Evolutionary conservation across 2,888 invertebrate genomes (phyloP), one percentile per base, ranked within the genome.

Genomic region (Agrochola circellaris): DNA sequence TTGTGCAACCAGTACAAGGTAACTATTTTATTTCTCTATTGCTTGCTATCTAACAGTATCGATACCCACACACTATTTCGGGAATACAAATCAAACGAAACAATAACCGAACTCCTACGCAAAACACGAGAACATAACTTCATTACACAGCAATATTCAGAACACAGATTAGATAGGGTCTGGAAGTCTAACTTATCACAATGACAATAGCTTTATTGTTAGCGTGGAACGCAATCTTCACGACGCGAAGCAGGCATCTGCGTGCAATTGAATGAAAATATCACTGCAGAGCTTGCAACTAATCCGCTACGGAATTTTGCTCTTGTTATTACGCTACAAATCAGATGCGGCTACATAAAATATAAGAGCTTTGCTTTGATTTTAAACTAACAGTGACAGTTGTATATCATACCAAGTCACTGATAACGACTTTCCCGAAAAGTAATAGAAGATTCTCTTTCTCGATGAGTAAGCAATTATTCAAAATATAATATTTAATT

Each of bases 51-150:
- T 70, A 77, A 77, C 61, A 23, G 60, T 77, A 77, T 48, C n/a
- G 17, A 68, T 64, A 68, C 82, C 62, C 51, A 77, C 66, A 64
- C 34, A 64, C 34, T 68, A 13, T 51, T 30, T 71, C 4, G 17
- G n/a, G 23, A 67, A 60, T 65, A 80, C 68, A 66, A 80, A 83
- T 74, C 76, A 84, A 64, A 76, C 34, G 5, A 45, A 73, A 77
- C 71, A 83, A 83, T 84, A 80, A 84, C 67, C 34, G 34, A 79
- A 80, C 79, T 60, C 73, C 78, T 78, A 74, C 79, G 58, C 77
- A 48, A 81, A 87, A 83, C 79, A 82, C 48, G 74, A 80, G 74
- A 74, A 81, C 72, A 81, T 81, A 73, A 85, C 85, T 85, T 85
- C 51, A 83, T 83, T 83, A 85, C 65, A 85, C 34, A 64, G 65